Evolutionary conservation across 2,797 vertebrate species (phyloP), one percentile per base, ranked within the genome.

Genomic region (Steatocranus sp.): DNA sequence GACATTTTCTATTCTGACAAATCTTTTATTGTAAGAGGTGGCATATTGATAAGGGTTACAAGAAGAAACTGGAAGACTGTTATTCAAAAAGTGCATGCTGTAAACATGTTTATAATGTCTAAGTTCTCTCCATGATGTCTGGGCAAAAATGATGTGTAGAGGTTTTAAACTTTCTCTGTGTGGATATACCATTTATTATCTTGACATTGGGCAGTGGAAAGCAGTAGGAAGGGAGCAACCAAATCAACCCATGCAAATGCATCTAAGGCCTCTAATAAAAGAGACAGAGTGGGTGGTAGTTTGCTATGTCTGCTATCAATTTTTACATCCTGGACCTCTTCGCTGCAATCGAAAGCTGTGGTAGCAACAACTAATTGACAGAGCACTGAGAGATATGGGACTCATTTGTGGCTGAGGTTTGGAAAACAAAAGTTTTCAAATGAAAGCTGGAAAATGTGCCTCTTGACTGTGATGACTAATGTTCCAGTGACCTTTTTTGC

Each of bases 371-470:
- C 61, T 90, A 80, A 88, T 87, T 58, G 2, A 61, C 4, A 20
- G 30, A 63, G 12, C 5, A 23, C 17, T 20, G 9, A 41, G 25
- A 81, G 34, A 48, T 25, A 53, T 63, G 27, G 49, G 77, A 79
- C 51, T 80, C 6, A 8, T n/a, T n/a, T 68, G 79, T 0, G 8
- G 49, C 80, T 82, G 84, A 83, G 50, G 79, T 78, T 49, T 78
- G 83, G 73, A 89, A 88, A 88, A 76, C n/a, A 82, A 41, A 49
- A 23, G 10, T 32, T 86, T 81, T 87, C 32, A 82, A 36, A 80
- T 63, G 32, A 81, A 86, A 74, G 8, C 73, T 91, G 90, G 89
- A 93, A 92, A 89, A 79, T 84, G 5, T 82, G 70, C 56, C 46
- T 88, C 27, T 78, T 66, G 17, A 11, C n/a, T 56, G 15, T 50